Evolutionary conservation across 37 sponge, comb jelly and placozoan species (phyloP), one percentile per base, ranked within the genome.

Genomic region (Bolinopsis microptera): DNA sequence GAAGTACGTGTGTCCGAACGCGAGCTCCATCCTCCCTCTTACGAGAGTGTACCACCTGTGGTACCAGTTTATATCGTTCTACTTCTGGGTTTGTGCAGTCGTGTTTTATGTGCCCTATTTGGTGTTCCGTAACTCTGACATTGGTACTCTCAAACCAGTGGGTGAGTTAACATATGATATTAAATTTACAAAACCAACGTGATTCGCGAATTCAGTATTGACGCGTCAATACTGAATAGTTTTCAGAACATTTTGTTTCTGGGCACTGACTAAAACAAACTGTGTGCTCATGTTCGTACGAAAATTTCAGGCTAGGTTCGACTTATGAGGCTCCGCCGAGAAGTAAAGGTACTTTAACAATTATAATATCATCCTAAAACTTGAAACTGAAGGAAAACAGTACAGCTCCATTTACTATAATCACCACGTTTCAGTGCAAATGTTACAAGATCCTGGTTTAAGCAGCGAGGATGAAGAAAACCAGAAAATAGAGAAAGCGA

Each of bases 51-150:
- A 80, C 38, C 83, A 80, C 8, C 27, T 80, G 36, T 80, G 83
- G 83, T 80, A 80, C 83, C 83, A 80, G 36, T 80, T 35, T 35
- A 80, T 80, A 35, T 38, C 83, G 38, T 80, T 80, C 36, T 80
- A 80, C 27, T 80, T 80, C 38, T 80, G 83, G 83, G 35, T 80
- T 13, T 80, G 83, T 35, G 83, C 83, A 35, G 27, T 80, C 3
- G 38, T 80, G 5, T 80, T 80, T 38, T 80, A 27, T 38, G 38
- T 80, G 38, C 83, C 83, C 0, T 80, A 80, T 27, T 27, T 80
- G 83, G 18, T 35, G 16, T 80, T 80, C 83, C 83, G 35, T 36
- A 21, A 80, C 36, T 80, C 83, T 13, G 83, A 80, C 35, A 27
- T 80, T 21, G 38, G 83, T 1, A 35, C 38, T 32, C 8, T 80